Evolutionary conservation across 2,797 vertebrate species (phyloP), one percentile per base, ranked within the genome.

Genomic region (Lophura swinhoii): DNA sequence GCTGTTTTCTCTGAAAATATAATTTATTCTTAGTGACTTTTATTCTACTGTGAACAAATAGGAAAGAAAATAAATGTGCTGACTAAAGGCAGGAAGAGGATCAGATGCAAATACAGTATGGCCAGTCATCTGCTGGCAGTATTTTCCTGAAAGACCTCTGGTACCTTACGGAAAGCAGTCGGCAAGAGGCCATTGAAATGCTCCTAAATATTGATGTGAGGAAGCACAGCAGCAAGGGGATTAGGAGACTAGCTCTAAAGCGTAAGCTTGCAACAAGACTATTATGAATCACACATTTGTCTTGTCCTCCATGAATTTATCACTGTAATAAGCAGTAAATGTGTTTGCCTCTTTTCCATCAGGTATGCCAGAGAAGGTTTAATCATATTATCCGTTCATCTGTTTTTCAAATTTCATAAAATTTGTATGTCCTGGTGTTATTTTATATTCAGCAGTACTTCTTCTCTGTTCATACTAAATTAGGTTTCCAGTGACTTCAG

Each of bases 231-330:
- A 71, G 44, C 43, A 66, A 87, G 59, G 26, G 59, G n/a, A 64
- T 95, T 87, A 92, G 59, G 55, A 91, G 21, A 43, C 21, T 77
- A 46, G 5, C 43, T 92, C 71, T 74, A 79, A 85, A 91, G 39
- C 1, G 1, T 44, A 87, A 73, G 9, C 12, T 87, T 89, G 43
- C 63, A 81, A 14, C 35, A 59, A 55, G 66, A 66, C 75, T 44
- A 48, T 60, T 87, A 63, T 91, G 70, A 94, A 74, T 93, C 80
- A 83, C 35, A 90, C n/a, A 46, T 66, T 35, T 89, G 35, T 78
- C 22, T 14, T 70, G 55, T 75, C 37, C 59, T 77, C 62, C 60
- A 37, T 46, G 26, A 59, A 69, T 87, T 92, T 83, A 91, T 14
- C 35, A 41, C 51, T 56, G 16, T 73, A 91, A 84, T 78, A 80